Evolutionary conservation across 1,140 invertebrate genomes (phyloP).

Genomic region (Trichonephila inaurata): DNA sequence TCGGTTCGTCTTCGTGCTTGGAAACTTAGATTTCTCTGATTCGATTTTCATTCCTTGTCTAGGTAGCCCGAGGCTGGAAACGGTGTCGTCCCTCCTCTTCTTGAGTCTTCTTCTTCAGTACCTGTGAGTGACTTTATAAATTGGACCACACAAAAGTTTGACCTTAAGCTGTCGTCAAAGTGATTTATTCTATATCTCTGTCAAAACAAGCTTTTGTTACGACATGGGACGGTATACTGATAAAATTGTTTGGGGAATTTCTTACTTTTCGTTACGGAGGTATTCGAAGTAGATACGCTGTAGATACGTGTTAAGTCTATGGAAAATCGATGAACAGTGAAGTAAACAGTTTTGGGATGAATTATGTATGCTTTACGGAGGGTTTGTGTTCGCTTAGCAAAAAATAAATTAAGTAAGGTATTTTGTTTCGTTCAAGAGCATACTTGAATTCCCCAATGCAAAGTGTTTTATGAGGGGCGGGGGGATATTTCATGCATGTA

Average conservation of each 20-base stretch:
- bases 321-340: no score
- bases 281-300: no score
- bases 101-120: neutral
- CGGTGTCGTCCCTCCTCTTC: neutral
- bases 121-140: constrained; percentile 56
- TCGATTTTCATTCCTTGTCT: constrained; percentile 36
- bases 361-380: no score
- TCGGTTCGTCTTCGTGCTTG: constrained; percentile 35
- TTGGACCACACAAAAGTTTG: constrained; percentile 67
- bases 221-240: neutral
- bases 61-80: neutral
- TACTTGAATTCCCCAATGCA: no score
- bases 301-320: no score
- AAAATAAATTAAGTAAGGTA: no score
- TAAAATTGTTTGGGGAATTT: neutral
- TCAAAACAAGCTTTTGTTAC: constrained; percentile 39
- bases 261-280: no score
- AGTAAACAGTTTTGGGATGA: no score
- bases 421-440: no score
- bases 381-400: no score
- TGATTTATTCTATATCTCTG: constrained; percentile 57
- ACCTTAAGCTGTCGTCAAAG: constrained; percentile 69
- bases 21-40: constrained; percentile 54
- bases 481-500: no score
- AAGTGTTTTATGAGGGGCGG: no score